These are phyloP conservation scores for Lacerta viridis DNA, from an alignment of 2,797 vertebrate species.

Conservation along the genomic window DNA sequence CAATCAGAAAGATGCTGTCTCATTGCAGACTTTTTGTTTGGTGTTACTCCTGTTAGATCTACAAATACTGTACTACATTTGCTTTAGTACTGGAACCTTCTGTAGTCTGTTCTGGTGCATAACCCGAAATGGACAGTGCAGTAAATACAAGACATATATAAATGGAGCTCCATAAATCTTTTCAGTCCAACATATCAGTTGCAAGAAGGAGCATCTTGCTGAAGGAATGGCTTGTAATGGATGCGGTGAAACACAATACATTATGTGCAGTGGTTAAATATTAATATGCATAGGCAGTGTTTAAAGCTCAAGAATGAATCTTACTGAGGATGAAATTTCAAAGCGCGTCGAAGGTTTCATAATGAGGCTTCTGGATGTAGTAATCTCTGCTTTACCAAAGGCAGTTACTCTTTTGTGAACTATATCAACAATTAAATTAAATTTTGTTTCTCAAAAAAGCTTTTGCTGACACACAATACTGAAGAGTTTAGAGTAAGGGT, in stretches of 20 bases:
- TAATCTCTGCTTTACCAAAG: background rate
- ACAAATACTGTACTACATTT: background rate
- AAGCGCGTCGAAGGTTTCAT: slow-evolving; percentile 33
- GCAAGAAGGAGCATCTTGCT: slow-evolving; percentile 4
- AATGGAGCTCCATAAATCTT: slow-evolving; percentile 13
- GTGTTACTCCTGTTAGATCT: background rate
- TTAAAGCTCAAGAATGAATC: slow-evolving; percentile 65
- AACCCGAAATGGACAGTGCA: slow-evolving; percentile 8
- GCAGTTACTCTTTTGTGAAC: slow-evolving; percentile 35
- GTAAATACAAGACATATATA: background rate
- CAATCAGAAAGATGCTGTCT: background rate
- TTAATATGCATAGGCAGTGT: slow-evolving; percentile 65
- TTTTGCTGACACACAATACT: slow-evolving; percentile 31
- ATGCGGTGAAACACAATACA: slow-evolving; percentile 57
- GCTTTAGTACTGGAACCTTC: background rate
- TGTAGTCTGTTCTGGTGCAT: slow-evolving; percentile 25
- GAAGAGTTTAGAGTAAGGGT: slow-evolving; percentile 30
- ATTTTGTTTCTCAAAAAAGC: slow-evolving; percentile 37
- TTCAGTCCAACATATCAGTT: slow-evolving; percentile 23
- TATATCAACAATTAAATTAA: slow-evolving; percentile 26
- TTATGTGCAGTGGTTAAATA: slow-evolving; percentile 66
- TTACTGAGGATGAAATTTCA: slow-evolving; percentile 47
- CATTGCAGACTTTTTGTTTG: background rate
- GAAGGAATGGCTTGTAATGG: slow-evolving; percentile 43
- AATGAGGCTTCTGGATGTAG: slow-evolving; percentile 40